Conservation (phyloP, 2,888 invertebrate species). For the Eutolmus rufibarbis region DNA sequence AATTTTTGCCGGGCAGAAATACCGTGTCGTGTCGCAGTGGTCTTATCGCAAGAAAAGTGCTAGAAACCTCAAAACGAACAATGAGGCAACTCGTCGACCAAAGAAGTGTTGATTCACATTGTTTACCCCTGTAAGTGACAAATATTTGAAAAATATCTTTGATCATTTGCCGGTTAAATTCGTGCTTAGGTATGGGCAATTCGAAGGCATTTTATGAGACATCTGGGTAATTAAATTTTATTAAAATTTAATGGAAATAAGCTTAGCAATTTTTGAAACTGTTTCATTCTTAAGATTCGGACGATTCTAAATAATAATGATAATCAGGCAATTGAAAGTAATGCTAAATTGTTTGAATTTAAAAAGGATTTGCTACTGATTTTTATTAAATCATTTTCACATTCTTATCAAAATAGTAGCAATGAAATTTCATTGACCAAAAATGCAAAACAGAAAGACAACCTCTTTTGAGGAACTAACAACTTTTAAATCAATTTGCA, state of each 20-base stretch:
- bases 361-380: no score
- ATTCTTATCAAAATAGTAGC: no score
- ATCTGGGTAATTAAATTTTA: no score
- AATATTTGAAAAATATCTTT: not conserved
- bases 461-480: no score
- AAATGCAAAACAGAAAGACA: no score
- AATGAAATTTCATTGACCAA: no score
- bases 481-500: no score
- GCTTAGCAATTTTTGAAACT: not conserved
- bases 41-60: not conserved
- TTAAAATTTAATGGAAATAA: not conserved
- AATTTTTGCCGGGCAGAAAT: not conserved
- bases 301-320: no score
- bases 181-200: not conserved
- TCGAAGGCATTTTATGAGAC: not conserved
- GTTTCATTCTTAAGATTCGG: no score
- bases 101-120: slow-evolving; percentile 1
- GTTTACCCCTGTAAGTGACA: slow-evolving; percentile 16
- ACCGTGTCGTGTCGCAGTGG: not conserved
- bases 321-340: no score
- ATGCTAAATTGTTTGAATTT: no score
- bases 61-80: not conserved
- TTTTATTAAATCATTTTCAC: no score
- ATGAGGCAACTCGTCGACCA: not conserved
- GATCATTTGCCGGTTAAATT: not conserved